These are phyloP conservation scores for Manis pentadactyla DNA, from an alignment of 2,797 vertebrate species.

Conservation along the genomic window DNA sequence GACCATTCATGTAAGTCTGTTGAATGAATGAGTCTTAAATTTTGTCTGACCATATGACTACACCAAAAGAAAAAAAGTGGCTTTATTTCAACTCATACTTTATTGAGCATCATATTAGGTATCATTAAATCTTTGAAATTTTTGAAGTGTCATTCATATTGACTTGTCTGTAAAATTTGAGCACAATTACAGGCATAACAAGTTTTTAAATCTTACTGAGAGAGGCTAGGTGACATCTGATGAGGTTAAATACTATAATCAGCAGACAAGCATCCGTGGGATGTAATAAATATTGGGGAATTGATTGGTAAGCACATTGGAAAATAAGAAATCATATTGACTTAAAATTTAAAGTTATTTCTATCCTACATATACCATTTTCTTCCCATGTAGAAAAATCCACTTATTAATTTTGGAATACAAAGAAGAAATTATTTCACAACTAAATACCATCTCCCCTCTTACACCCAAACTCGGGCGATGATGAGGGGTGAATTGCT, in stretches of 20 bases:
- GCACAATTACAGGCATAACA: neutral
- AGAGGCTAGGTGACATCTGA: neutral
- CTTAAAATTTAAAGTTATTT: slow-evolving; percentile 56
- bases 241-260: neutral
- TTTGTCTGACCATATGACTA: neutral
- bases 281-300: neutral
- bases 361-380: neutral
- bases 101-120: neutral
- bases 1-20: neutral
- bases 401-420: slow-evolving; percentile 22
- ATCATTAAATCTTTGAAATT: neutral
- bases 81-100: neutral
- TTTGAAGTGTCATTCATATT: slow-evolving; percentile 30
- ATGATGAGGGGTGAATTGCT: neutral
- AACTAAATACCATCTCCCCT: neutral
- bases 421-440: neutral
- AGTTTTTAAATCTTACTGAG: neutral
- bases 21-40: neutral
- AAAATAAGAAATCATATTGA: slow-evolving; percentile 41
- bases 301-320: neutral
- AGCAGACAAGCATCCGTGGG: neutral
- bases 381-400: neutral
- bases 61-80: neutral
- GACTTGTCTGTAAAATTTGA: slow-evolving; percentile 21
- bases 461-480: neutral